These are phyloP conservation scores for Crotalus tigris DNA, from an alignment of 2,113 vertebrate species.

Conservation along the genomic window DNA sequence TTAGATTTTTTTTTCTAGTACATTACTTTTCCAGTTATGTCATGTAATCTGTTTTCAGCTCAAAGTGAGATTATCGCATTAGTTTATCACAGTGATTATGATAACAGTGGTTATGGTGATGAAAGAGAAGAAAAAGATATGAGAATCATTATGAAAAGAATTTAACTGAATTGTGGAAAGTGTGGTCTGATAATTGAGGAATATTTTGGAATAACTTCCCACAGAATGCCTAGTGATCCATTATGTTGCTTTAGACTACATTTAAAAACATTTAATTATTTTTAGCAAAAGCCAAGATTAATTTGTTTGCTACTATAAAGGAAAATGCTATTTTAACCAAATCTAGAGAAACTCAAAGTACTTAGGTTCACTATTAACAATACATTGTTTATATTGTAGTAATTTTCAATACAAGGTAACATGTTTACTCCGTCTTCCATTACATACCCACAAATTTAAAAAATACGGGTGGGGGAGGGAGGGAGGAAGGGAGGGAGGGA, in stretches of 20 bases:
- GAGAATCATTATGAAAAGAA: constrained; percentile 22
- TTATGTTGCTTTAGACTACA: neutral
- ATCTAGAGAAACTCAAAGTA: constrained; percentile 52
- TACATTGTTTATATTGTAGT: neutral
- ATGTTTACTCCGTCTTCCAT: neutral
- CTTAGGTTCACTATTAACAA: constrained; percentile 36
- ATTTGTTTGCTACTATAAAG: constrained; percentile 41
- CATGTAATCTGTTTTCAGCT: constrained; percentile 68
- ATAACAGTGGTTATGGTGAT: no score
- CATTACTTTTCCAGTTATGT: constrained; percentile 61
- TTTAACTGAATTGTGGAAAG: constrained; percentile 56
- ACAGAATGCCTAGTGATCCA: neutral
- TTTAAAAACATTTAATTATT: neutral
- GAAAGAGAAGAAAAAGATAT: no score
- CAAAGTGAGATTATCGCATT: constrained; percentile 42
- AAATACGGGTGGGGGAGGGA: neutral
- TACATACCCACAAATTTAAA: neutral
- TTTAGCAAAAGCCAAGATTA: constrained; percentile 41
- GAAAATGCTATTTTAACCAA: constrained; percentile 40
- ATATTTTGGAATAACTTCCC: constrained; percentile 11
- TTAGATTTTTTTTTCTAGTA: no score
- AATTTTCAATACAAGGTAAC: neutral
- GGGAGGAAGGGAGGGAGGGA: neutral
- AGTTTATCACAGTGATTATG: neutral
- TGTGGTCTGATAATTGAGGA: constrained; percentile 41